A percentile compares a stretch with the other conserved stretches of the same genome.
These are phyloP conservation scores for Coracias cyanogaster DNA, from an alignment of 2,797 vertebrate genomes.

Conservation along the genomic window DNA sequence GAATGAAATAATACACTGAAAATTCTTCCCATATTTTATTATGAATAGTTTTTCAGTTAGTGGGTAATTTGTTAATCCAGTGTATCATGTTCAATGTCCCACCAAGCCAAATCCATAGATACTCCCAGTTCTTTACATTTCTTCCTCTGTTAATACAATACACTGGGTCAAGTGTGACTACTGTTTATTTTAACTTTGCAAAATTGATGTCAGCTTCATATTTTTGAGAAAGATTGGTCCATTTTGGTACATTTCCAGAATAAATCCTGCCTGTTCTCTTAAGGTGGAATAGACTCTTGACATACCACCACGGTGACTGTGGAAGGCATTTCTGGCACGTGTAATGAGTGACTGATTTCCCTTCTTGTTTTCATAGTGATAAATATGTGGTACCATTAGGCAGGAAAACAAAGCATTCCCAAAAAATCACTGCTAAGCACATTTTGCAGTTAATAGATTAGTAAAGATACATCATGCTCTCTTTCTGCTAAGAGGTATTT, in stretches of 20 bases:
- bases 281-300: conserved; percentile 55
- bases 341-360: conserved; percentile 5
- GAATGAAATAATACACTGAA: neutral
- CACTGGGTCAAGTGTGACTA: conserved; percentile 35
- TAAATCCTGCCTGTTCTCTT: conserved; percentile 66
- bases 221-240: conserved; percentile 52
- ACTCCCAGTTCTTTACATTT: neutral
- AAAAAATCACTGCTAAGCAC: conserved; percentile 39
- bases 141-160: conserved; percentile 28
- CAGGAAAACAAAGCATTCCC: conserved; percentile 43
- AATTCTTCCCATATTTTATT: neutral
- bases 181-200: conserved; percentile 72
- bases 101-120: neutral
- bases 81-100: neutral
- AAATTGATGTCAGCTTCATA: conserved; percentile 63
- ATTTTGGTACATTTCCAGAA: conserved; percentile 67
- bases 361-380: conserved; percentile 64
- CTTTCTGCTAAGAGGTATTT: conserved; percentile 23
- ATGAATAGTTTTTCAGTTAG: neutral
- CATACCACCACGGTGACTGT: conserved; percentile 37
- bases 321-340: conserved; percentile 50
- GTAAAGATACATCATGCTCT: neutral
- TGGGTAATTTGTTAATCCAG: conserved; percentile 1
- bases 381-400: conserved; percentile 32
- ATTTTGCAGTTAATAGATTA: conserved; percentile 50